Evolutionary conservation across 2,888 invertebrate genomes (phyloP).

Genomic region (Hydroisotoma schaefferi): DNA sequence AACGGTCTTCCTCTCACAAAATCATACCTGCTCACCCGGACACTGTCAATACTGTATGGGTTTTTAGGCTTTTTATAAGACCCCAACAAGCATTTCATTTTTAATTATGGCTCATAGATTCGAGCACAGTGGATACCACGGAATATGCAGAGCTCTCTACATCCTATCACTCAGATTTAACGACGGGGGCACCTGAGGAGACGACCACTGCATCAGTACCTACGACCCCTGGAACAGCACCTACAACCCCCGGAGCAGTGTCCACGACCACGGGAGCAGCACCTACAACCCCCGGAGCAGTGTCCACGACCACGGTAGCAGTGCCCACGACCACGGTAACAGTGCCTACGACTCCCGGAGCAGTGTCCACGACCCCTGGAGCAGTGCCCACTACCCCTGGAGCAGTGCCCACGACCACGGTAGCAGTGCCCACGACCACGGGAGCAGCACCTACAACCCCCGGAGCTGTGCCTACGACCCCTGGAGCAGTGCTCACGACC

Average conservation of each 20-base stretch:
- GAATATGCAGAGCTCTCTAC: too few relatives aligned
- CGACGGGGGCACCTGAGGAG: too few relatives aligned
- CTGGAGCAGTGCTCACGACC: not conserved
- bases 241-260: not conserved
- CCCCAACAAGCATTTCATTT: too few relatives aligned
- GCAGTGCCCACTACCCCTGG: not conserved
- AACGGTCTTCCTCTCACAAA: not conserved
- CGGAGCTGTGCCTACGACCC: not conserved
- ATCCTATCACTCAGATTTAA: too few relatives aligned
- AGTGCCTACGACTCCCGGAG: not conserved
- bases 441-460: not conserved
- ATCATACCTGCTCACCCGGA: too few relatives aligned
- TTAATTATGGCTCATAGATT: too few relatives aligned
- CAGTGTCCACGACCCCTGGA: not conserved
- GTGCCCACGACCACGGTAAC: not conserved
- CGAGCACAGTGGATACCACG: too few relatives aligned
- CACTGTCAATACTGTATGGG: too few relatives aligned
- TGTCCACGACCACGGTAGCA: not conserved
- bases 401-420: not conserved
- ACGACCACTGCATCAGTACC: not conserved
- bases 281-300: not conserved
- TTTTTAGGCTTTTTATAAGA: too few relatives aligned
- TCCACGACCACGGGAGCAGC: not conserved
- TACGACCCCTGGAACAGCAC: not conserved
- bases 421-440: not conserved